Base-by-base conservation (phyloP, 2,888 invertebrate genomes). In the Thereva nobilitata region DNA sequence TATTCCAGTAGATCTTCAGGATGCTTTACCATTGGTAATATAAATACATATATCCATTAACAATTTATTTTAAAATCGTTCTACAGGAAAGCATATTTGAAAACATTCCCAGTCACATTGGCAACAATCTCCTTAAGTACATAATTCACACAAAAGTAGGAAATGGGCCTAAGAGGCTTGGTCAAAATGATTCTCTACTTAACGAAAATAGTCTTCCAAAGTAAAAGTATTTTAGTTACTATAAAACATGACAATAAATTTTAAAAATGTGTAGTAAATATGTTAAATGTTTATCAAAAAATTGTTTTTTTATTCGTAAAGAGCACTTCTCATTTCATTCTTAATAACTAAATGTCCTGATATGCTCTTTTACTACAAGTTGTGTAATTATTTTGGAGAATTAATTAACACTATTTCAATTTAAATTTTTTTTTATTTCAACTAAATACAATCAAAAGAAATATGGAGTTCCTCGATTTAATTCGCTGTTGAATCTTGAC, bases 81-180 rank as follows among this genome's bases (percentile, higher is more conserved):
- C 38, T n/a, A n/a, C n/a, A 54, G 52, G 37, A 56, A 12, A 35
- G 8, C 40, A 41, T 8, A 12, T 4, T 59, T 4, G 59, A 47
- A 2, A 38, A 59, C 38, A 40, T 8, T 5, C 8, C 53, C 5
- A 53, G 53, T 40, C 42, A 34, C 6, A 37, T 54, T 12, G 44
- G 44, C 9, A 10, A n/a, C 23, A 89, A 90, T 75, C 76, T 85
- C 55, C 80, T 95, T 8, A 91, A 92, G 76, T 94, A 93, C 80
- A 84, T 93, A 4, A 93, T 95, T 72, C 86, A 90, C 74, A 95
- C 95, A 0, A 86, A 87, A 82, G 85, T 94, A 67, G 95, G 95
- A 2, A 84, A 87, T 66, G 95, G 95, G 0, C 94, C 95, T 6
- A 82, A 83, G 72, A 73, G 74, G 68, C 64, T 79, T 5, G 61